Conservation (phyloP, 2,888 invertebrate genomes). For the Sisyra terminalis region DNA sequence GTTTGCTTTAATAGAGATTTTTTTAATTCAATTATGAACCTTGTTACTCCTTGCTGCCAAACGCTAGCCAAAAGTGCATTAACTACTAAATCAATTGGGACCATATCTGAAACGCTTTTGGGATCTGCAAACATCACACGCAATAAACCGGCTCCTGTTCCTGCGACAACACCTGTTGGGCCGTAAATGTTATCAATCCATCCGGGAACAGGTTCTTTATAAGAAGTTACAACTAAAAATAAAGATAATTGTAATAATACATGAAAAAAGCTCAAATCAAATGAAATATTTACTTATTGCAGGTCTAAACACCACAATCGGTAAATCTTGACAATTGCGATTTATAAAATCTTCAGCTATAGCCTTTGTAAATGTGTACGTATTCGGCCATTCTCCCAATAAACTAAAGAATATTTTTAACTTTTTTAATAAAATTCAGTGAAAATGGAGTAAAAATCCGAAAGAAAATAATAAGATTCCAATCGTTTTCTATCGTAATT, state of each 20-base stretch:
- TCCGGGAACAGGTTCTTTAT: constrained; percentile 18
- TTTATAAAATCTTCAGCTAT: constrained; percentile 64
- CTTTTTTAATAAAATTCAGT: not conserved
- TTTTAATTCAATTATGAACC: constrained; percentile 1
- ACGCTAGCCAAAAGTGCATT: constrained; percentile 41
- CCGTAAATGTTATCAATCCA: constrained; percentile 61
- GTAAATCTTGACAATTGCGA: constrained; percentile 48
- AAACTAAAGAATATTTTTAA: constrained; percentile 28
- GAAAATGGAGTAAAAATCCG: not conserved
- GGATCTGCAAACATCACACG: constrained; percentile 35
- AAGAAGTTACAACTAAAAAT: constrained; percentile 2
- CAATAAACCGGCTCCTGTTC: constrained; percentile 39
- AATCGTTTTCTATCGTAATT: not conserved
- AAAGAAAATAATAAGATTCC: not conserved
- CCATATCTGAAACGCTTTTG: constrained; percentile 40
- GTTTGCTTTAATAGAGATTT: too few relatives aligned
- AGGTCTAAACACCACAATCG: constrained; percentile 72
- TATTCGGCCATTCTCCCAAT: constrained; percentile 66
- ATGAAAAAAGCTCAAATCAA: too few relatives aligned
- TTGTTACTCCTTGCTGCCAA: constrained; percentile 24
- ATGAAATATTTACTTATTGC: constrained; percentile 46
- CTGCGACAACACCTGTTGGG: constrained; percentile 36
- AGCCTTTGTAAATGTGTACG: constrained; percentile 84
- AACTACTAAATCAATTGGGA: constrained; percentile 49
- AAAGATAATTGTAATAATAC: too few relatives aligned